Percentiles rank a stretch among this genome's conserved stretches.
These are phyloP conservation scores for Pterobdella sp. DNA, from an alignment of 2,888 invertebrate species.

Conservation along the genomic window DNA sequence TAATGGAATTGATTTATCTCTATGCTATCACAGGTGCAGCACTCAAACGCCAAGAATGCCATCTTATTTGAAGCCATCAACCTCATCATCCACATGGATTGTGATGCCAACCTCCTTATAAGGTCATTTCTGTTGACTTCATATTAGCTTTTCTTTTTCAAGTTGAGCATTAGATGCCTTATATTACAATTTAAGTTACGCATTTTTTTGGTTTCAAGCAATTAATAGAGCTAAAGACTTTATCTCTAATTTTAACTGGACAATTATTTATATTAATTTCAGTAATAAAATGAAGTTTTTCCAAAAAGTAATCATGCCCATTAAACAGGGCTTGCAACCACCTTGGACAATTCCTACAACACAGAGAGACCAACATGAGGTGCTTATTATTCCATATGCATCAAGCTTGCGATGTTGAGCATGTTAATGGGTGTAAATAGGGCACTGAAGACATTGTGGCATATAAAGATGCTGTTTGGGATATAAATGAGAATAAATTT, in stretches of 20 bases:
- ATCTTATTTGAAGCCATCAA: slow-evolving; percentile 99
- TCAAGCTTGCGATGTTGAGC: too few relatives aligned
- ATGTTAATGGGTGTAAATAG: too few relatives aligned
- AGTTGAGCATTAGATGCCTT: too few relatives aligned
- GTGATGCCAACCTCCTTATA: slow-evolving; percentile 89
- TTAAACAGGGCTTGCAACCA: slow-evolving; percentile 76
- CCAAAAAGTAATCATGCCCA: slow-evolving; percentile 74
- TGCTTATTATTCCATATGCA: slow-evolving; percentile 40
- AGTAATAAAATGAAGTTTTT: slow-evolving; percentile 72
- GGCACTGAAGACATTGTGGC: too few relatives aligned
- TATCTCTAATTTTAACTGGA: too few relatives aligned
- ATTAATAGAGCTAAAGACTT: too few relatives aligned
- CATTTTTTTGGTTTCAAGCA: too few relatives aligned
- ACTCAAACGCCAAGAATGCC: slow-evolving; percentile 99
- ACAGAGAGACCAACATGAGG: slow-evolving; percentile 89
- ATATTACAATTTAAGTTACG: too few relatives aligned
- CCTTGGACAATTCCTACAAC: slow-evolving; percentile 86
- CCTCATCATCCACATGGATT: slow-evolving; percentile 96
- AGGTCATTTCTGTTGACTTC: too few relatives aligned
- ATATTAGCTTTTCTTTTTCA: too few relatives aligned
- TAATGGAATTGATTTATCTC: too few relatives aligned
- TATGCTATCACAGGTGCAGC: slow-evolving; percentile 59
- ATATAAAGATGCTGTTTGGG: neutral
- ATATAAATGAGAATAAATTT: neutral
- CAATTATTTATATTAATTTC: too few relatives aligned